Conservation (phyloP, 2,113 vertebrate genomes). For the Hyperopisus bebe region DNA sequence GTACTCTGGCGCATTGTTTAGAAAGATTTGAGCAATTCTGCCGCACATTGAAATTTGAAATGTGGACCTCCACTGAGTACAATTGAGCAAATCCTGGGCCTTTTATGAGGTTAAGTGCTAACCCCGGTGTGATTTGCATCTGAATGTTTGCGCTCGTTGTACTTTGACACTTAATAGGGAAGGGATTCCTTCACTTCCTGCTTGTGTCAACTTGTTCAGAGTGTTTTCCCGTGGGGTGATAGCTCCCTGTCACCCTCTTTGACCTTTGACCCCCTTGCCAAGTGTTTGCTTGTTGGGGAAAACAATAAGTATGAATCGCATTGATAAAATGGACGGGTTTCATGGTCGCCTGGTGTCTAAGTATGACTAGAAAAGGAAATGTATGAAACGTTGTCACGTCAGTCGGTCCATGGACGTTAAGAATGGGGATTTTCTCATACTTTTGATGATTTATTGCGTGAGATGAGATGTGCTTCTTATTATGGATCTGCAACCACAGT, state of each 20-base stretch:
- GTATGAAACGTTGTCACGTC: not conserved
- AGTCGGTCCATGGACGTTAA: not conserved
- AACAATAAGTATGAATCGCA: constrained; percentile 14
- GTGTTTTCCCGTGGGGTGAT: constrained; percentile 46
- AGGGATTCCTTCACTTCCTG: constrained; percentile 54
- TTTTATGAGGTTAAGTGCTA: constrained; percentile 32
- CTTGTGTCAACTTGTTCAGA: constrained; percentile 47
- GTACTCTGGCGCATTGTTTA: not conserved
- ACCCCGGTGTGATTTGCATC: constrained; percentile 54
- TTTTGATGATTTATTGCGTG: constrained; percentile 6
- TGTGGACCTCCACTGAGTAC: constrained; percentile 31
- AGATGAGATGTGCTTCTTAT: not conserved
- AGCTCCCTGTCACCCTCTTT: constrained; percentile 41
- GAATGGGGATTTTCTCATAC: not conserved
- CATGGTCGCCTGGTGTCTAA: not conserved
- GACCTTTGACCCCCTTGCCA: constrained; percentile 45
- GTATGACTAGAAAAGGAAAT: not conserved
- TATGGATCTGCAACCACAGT: constrained; percentile 9
- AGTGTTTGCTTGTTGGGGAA: constrained; percentile 13
- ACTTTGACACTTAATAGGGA: constrained; percentile 59
- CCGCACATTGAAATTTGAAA: not conserved
- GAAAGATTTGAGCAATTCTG: not conserved
- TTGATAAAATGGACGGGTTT: constrained; percentile 34
- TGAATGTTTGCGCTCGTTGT: constrained; percentile 56
- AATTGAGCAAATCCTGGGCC: constrained; percentile 42